Evolutionary conservation across 2,888 invertebrate species (phyloP).

Genomic region (Phalangium opilio): DNA sequence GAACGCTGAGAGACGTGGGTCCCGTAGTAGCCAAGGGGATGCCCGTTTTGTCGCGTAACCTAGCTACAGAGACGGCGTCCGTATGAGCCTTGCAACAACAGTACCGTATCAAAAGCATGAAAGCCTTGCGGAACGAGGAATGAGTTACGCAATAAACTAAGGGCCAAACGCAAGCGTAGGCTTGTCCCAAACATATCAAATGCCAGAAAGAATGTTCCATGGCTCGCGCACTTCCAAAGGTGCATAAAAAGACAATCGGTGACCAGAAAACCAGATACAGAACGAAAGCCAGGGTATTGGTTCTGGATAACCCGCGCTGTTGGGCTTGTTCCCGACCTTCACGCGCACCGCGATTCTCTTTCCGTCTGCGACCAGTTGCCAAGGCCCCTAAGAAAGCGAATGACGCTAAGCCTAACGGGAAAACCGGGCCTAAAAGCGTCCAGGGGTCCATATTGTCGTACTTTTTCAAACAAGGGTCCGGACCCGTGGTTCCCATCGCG

Average conservation of each 20-base stretch:
- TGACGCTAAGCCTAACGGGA: slow-evolving; percentile 3
- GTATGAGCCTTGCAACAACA: slow-evolving; percentile 19
- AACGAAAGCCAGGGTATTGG: slow-evolving; percentile 17
- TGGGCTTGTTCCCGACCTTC: slow-evolving; percentile 17
- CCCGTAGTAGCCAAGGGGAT: no score
- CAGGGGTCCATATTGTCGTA: slow-evolving; percentile 14
- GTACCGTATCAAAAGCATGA: slow-evolving; percentile 16
- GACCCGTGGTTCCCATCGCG: slow-evolving; percentile 9
- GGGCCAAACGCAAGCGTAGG: slow-evolving; percentile 16
- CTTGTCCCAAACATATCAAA: slow-evolving; percentile 9
- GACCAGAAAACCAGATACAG: slow-evolving; percentile 18
- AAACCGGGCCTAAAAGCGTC: slow-evolving; percentile 12
- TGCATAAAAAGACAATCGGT: slow-evolving; percentile 11
- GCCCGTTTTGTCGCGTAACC: no score
- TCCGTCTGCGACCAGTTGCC: slow-evolving; percentile 12
- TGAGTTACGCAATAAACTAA: slow-evolving; percentile 17
- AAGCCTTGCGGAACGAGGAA: slow-evolving; percentile 17
- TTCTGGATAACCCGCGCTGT: slow-evolving; percentile 16
- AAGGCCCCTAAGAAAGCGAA: slow-evolving; percentile 8
- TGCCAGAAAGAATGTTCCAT: no score
- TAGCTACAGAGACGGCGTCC: slow-evolving; percentile 2
- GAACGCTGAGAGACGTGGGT: no score
- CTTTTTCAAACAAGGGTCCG: slow-evolving; percentile 11
- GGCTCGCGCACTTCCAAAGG: no score
- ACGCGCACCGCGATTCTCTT: slow-evolving; percentile 11